Conservation (phyloP, 2,888 invertebrate species). For the Eretmocerus hayati region DNA sequence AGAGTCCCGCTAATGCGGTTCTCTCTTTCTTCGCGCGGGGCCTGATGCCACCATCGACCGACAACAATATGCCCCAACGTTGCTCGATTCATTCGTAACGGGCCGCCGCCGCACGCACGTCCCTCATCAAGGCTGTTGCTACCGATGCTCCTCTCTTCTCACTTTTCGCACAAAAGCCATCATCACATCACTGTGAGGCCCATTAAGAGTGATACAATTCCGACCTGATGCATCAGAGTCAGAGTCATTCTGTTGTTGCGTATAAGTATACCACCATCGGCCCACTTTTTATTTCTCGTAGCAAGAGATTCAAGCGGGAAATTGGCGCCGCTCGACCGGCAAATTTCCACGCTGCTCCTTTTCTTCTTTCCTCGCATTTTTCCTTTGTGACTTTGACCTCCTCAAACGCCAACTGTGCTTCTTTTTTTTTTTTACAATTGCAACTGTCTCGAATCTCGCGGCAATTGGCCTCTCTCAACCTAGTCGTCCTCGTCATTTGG, state of each 20-base stretch:
- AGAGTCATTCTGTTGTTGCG: too few relatives aligned
- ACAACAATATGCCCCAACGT: slow-evolving; percentile 12
- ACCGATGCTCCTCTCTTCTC: too few relatives aligned
- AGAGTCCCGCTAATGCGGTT: slow-evolving; percentile 18
- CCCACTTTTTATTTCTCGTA: too few relatives aligned
- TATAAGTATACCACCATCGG: too few relatives aligned
- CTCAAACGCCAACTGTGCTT: background rate
- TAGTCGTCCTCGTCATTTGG: background rate
- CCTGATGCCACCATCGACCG: too few relatives aligned
- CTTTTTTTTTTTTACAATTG: too few relatives aligned
- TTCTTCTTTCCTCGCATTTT: background rate
- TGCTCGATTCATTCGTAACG: slow-evolving; percentile 1
- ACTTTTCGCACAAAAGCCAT: background rate
- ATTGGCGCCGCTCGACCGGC: slow-evolving; percentile 3
- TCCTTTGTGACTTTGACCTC: background rate
- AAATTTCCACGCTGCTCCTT: background rate
- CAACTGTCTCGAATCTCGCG: too few relatives aligned
- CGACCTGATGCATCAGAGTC: too few relatives aligned
- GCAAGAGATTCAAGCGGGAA: too few relatives aligned
- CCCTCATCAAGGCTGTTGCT: too few relatives aligned
- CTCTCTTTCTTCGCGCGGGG: too few relatives aligned
- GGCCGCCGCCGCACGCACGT: background rate
- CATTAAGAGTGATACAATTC: background rate
- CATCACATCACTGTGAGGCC: too few relatives aligned
- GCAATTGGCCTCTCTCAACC: background rate